phyloP scores from a whole-genome alignment of 2,797 vertebrate genomes.

The Lutra lutra region DNA sequence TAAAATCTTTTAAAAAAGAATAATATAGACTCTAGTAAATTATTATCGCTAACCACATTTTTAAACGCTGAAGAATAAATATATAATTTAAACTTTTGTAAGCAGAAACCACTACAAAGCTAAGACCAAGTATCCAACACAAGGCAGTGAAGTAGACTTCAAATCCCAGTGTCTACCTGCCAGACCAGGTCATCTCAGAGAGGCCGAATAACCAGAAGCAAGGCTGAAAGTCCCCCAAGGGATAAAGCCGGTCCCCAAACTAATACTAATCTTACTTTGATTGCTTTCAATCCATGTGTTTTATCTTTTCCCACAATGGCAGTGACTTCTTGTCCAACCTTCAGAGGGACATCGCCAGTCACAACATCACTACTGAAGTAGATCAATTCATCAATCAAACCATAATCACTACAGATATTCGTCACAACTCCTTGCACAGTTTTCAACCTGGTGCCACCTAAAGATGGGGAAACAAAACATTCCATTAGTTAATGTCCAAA shows the following conservation, averaged over 20 bases:
- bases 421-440: constrained; percentile 90
- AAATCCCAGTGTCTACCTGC: neutral
- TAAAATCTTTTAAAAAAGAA: neutral
- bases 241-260: neutral
- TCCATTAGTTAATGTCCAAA: neutral
- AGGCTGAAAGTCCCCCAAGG: neutral
- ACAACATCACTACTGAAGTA: constrained; percentile 90
- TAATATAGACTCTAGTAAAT: neutral
- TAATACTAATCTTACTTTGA: constrained; percentile 87
- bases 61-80: neutral
- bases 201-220: neutral
- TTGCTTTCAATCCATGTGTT: constrained; percentile 90
- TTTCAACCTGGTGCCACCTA: constrained; percentile 85
- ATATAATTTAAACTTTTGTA: neutral
- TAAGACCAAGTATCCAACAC: neutral
- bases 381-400: constrained; percentile 91
- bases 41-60: neutral
- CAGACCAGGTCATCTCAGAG: neutral
- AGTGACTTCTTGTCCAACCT: constrained; percentile 90
- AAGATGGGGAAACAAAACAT: constrained; percentile 23
- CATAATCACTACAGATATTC: constrained; percentile 90
- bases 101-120: neutral
- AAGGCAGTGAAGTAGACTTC: neutral
- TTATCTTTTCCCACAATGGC: constrained; percentile 88
- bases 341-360: constrained; percentile 84